These are phyloP conservation scores for Drosophila quadrilineata DNA, from an alignment of 1,140 invertebrate genomes.

Conservation along the genomic window DNA sequence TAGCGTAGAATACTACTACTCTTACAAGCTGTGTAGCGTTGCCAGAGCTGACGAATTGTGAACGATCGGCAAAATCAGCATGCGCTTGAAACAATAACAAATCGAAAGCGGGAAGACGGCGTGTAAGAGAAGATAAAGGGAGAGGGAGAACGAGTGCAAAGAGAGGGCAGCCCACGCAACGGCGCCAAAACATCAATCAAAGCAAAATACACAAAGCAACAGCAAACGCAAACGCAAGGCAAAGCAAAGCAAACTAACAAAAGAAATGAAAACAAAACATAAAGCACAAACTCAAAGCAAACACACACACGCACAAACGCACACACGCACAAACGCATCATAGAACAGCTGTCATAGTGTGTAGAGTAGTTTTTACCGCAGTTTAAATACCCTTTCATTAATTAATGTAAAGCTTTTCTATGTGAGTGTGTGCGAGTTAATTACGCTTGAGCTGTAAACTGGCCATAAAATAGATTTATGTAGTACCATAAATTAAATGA, in stretches of 20 bases:
- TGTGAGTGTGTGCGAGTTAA: no score
- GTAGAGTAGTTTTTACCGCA: no score
- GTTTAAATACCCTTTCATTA: constrained; percentile 1
- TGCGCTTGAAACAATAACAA: constrained; percentile 8
- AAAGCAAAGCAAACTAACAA: constrained; percentile 34
- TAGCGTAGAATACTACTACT: no score
- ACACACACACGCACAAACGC: neutral
- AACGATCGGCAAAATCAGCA: constrained; percentile 10
- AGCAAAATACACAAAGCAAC: constrained; percentile 44
- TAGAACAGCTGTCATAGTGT: neutral
- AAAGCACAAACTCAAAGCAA: constrained; percentile 15
- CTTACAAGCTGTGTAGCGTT: constrained; percentile 16
- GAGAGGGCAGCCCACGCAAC: constrained; percentile 21
- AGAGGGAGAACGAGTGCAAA: no score
- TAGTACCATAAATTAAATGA: neutral
- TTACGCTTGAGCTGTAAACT: no score
- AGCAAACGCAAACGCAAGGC: no score
- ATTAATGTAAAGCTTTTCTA: no score
- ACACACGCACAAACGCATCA: neutral
- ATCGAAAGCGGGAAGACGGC: no score
- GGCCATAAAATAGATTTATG: no score
- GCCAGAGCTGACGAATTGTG: constrained; percentile 28
- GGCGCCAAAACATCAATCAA: constrained; percentile 48
- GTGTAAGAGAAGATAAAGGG: no score
- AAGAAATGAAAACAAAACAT: constrained; percentile 29